These are phyloP conservation scores for Lucilia cuprina DNA, from an alignment of 1,140 invertebrate species.

Conservation along the genomic window DNA sequence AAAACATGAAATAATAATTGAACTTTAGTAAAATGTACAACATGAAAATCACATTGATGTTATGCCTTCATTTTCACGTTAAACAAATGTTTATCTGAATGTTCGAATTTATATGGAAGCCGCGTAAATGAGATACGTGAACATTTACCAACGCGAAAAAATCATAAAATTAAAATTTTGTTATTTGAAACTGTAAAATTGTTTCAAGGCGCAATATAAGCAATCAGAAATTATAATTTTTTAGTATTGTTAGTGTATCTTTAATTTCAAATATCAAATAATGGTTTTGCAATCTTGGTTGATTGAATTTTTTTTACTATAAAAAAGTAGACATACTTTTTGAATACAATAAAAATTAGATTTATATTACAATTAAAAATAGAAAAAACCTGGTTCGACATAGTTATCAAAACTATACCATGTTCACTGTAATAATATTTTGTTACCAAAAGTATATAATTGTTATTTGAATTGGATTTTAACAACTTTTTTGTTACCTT, in stretches of 20 bases:
- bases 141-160: neutral
- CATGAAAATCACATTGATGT: neutral
- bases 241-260: neutral
- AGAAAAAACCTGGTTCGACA: too few species aligned
- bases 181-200: conserved; percentile 3
- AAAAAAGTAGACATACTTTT: too few species aligned
- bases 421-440: too few species aligned
- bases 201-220: neutral
- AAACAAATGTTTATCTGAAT: neutral
- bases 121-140: neutral
- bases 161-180: neutral
- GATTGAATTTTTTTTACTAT: too few species aligned
- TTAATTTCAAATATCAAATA: neutral
- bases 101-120: neutral
- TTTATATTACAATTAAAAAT: too few species aligned
- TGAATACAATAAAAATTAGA: too few species aligned
- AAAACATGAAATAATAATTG: conserved; percentile 6
- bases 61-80: conserved; percentile 5
- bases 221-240: neutral
- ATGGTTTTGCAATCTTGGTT: too few species aligned
- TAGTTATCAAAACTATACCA: too few species aligned
- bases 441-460: too few species aligned
- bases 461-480: too few species aligned
- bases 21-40: neutral
- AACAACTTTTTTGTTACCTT: too few species aligned